Conservation (phyloP, 2,888 invertebrate genomes). For the Hylaea fasciaria region DNA sequence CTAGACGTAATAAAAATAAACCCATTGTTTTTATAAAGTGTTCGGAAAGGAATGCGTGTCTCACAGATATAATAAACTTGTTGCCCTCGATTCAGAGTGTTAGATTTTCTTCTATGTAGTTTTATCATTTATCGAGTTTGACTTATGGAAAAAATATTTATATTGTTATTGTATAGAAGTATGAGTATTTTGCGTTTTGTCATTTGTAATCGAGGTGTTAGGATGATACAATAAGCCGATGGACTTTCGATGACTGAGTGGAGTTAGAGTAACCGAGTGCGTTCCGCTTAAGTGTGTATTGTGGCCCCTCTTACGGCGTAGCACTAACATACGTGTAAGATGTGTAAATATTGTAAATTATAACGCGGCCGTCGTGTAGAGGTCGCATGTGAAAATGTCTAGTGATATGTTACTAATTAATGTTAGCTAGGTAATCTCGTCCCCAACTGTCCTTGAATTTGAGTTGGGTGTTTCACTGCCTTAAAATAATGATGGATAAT, state of each 20-base stretch:
- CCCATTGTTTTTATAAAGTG: slow-evolving; percentile 59
- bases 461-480: slow-evolving; percentile 85
- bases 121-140: slow-evolving; percentile 76
- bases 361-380: slow-evolving; percentile 77
- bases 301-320: slow-evolving; percentile 62
- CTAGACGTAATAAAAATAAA: slow-evolving; percentile 57
- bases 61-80: slow-evolving; percentile 67
- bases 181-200: slow-evolving; percentile 73
- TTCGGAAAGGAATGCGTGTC: slow-evolving; percentile 60
- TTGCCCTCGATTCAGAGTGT: slow-evolving; percentile 74
- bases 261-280: slow-evolving; percentile 65
- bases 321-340: slow-evolving; percentile 74
- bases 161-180: slow-evolving; percentile 81
- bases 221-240: slow-evolving; percentile 78
- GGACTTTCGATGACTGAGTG: slow-evolving; percentile 83
- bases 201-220: slow-evolving; percentile 78
- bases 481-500: slow-evolving; percentile 78
- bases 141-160: slow-evolving; percentile 72
- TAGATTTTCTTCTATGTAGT: slow-evolving; percentile 77
- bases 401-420: slow-evolving; percentile 82
- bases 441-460: slow-evolving; percentile 83
- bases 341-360: slow-evolving; percentile 84
- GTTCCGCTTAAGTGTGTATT: slow-evolving; percentile 74
- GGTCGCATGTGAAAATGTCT: slow-evolving; percentile 82
- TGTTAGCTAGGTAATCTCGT: slow-evolving; percentile 84